phyloP scores from a whole-genome alignment of 1,140 invertebrate species.

The Limonius californicus region DNA sequence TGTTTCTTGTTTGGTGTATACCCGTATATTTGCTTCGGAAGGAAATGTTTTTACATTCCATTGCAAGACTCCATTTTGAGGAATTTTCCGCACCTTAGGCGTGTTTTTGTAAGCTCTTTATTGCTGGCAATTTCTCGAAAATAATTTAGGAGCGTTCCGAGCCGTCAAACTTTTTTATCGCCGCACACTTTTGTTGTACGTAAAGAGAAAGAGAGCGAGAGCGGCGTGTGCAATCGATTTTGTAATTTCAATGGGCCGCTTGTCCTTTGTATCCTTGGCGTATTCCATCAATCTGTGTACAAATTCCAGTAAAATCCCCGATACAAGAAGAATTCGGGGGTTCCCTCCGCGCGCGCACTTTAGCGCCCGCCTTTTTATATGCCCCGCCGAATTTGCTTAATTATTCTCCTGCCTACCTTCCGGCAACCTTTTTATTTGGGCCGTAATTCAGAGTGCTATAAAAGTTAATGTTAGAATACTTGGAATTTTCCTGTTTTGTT shows the following conservation, averaged over 20 bases:
- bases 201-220: constrained; percentile 4
- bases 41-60: neutral
- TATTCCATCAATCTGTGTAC: neutral
- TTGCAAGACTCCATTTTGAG: neutral
- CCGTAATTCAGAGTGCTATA: neutral
- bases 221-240: constrained; percentile 20
- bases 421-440: neutral
- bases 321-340: neutral
- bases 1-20: neutral
- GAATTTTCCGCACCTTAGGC: neutral
- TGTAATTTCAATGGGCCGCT: constrained; percentile 23
- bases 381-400: neutral
- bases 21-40: neutral
- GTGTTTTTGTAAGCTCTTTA: constrained; percentile 24
- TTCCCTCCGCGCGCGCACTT: too few species aligned
- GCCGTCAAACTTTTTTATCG: constrained; percentile 21
- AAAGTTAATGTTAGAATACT: neutral
- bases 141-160: constrained; percentile 25
- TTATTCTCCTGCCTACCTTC: neutral
- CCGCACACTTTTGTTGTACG: constrained; percentile 21
- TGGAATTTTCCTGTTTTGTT: neutral
- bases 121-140: constrained; percentile 25
- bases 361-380: too few species aligned
- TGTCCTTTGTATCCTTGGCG: constrained; percentile 16
- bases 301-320: neutral